Evolutionary conservation across 2,797 vertebrate species (phyloP).

Genomic region (Podarcis lilfordi): DNA sequence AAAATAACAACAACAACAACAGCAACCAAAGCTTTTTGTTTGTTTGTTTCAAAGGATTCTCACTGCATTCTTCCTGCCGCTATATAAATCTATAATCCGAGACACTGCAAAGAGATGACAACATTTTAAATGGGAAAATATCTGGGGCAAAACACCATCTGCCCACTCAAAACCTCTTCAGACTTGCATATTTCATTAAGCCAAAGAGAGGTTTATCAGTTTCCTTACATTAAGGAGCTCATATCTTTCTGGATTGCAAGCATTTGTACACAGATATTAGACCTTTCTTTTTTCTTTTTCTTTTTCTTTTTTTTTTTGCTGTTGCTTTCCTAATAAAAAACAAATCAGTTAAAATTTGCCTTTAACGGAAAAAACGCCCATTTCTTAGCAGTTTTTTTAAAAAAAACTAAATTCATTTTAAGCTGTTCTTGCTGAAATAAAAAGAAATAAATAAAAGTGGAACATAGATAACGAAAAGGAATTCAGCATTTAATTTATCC

Average conservation of each 20-base stretch:
- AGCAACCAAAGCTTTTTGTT: background rate
- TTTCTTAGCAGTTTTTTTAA: background rate
- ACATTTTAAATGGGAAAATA: slow-evolving; percentile 12
- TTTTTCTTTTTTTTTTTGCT: background rate
- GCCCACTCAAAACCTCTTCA: background rate
- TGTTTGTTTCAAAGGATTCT: slow-evolving; percentile 4
- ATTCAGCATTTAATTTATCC: background rate
- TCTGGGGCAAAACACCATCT: slow-evolving; percentile 31
- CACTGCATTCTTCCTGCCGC: background rate
- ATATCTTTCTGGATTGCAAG: background rate
- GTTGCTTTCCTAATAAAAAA: background rate
- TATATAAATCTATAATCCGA: slow-evolving; percentile 25
- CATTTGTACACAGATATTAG: background rate
- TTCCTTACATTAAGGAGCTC: slow-evolving; percentile 10
- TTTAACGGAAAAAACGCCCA: background rate
- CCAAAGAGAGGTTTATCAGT: slow-evolving; percentile 14
- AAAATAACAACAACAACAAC: background rate
- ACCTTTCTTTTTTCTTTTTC: background rate
- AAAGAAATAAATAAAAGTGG: background rate
- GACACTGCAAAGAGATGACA: slow-evolving; percentile 6
- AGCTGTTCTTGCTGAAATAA: background rate
- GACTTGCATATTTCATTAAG: slow-evolving; percentile 16
- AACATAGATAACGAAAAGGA: background rate
- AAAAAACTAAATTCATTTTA: background rate
- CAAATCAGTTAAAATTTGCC: background rate